These are phyloP conservation scores for Arctocebus calabarensis DNA, from an alignment of 2,797 vertebrate species.

Conservation along the genomic window DNA sequence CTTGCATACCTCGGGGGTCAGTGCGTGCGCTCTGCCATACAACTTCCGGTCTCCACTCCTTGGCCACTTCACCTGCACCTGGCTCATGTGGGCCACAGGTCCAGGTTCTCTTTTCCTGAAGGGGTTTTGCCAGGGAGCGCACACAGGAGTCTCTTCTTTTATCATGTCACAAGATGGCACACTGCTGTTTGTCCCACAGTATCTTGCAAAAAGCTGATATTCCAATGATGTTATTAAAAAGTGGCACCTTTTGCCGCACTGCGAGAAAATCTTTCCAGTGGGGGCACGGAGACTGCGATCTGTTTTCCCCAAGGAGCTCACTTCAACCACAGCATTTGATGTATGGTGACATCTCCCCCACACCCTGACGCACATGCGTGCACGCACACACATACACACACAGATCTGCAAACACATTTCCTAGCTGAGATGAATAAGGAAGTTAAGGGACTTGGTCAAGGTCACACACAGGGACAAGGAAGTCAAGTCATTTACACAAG, in stretches of 20 bases:
- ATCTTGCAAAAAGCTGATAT: conserved; percentile 81
- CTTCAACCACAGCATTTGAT: conserved; percentile 81
- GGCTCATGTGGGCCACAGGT: conserved; percentile 49
- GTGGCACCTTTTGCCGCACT: conserved; percentile 80
- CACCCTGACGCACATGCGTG: neutral
- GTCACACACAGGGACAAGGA: conserved; percentile 83
- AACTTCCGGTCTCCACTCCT: neutral
- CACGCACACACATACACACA: neutral
- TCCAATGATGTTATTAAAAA: conserved; percentile 84
- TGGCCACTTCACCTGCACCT: conserved; percentile 33
- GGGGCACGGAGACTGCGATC: conserved; percentile 75
- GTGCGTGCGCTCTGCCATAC: conserved; percentile 60
- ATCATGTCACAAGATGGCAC: conserved; percentile 72
- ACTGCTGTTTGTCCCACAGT: conserved; percentile 67
- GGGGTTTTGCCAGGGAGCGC: conserved; percentile 72
- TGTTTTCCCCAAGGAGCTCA: conserved; percentile 86
- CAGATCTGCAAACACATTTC: conserved; percentile 78
- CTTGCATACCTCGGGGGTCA: conserved; percentile 77
- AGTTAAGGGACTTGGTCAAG: conserved; percentile 88
- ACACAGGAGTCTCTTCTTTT: conserved; percentile 72
- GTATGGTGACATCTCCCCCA: conserved; percentile 84
- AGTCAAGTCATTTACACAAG: conserved; percentile 86
- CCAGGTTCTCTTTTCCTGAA: conserved; percentile 69
- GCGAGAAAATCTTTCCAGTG: conserved; percentile 69
- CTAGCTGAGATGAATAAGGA: conserved; percentile 81